Percentiles rank a stretch among this genome's conserved stretches.
Conservation (phyloP, 2,888 invertebrate species). For the Tetramorium bicarinatum region DNA sequence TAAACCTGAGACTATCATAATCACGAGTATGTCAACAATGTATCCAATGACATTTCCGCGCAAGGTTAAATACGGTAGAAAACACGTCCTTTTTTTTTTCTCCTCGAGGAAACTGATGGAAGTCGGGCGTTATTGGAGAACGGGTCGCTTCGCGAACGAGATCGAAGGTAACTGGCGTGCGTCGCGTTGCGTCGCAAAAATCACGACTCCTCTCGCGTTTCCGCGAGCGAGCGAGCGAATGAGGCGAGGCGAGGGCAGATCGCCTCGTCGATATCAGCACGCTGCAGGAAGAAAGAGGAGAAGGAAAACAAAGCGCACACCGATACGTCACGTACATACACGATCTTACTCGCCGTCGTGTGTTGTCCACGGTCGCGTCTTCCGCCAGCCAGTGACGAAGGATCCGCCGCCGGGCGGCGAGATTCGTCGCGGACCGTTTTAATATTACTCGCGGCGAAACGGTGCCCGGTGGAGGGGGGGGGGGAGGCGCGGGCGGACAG, state of each 20-base stretch:
- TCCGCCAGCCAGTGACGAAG: not conserved
- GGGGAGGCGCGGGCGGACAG: too few species aligned
- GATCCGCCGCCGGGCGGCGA: not conserved
- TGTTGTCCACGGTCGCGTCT: slow-evolving; percentile 19
- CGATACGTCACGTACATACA: not conserved
- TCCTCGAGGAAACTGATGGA: not conserved
- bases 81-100: not conserved
- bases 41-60: not conserved
- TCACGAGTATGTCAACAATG: not conserved
- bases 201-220: not conserved
- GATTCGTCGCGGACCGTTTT: too few species aligned
- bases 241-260: not conserved
- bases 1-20: not conserved
- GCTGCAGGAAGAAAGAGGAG: not conserved
- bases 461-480: not conserved
- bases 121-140: not conserved
- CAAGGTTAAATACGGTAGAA: slow-evolving; percentile 17
- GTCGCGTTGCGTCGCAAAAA: slow-evolving; percentile 26
- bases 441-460: slow-evolving; percentile 13
- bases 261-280: not conserved
- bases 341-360: not conserved
- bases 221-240: not conserved
- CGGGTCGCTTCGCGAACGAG: not conserved
- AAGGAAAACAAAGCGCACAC: slow-evolving; percentile 46
- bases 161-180: not conserved